Percentiles rank a stretch among this genome's conserved stretches.
phyloP scores from a whole-genome alignment of 1,140 invertebrate species.

The Macrobrachium nipponense region DNA sequence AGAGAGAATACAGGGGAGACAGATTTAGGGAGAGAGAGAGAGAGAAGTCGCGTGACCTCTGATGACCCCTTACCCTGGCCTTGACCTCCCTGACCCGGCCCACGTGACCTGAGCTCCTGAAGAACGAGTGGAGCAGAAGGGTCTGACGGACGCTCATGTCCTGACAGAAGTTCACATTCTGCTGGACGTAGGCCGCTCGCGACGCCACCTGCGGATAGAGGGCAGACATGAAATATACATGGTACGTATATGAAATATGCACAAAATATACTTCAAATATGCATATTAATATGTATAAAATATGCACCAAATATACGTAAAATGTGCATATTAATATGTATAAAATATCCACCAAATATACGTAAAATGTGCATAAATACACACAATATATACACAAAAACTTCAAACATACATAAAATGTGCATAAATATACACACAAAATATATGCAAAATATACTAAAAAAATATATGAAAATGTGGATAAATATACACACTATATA shows the following conservation, averaged over 20 bases:
- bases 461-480: not conserved
- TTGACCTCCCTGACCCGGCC: constrained; percentile 67
- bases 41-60: not conserved
- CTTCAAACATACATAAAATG: not conserved
- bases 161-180: constrained; percentile 74
- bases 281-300: not conserved
- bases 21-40: too few relatives aligned
- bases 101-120: constrained; percentile 72
- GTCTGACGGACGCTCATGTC: constrained; percentile 86
- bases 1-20: too few relatives aligned
- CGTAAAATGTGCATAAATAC: not conserved
- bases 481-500: not conserved
- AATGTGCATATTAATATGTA: not conserved
- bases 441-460: not conserved
- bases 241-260: not conserved
- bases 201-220: constrained; percentile 72
- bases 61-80: constrained; percentile 65
- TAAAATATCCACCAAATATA: not conserved
- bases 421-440: not conserved
- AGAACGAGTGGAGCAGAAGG: constrained; percentile 81
- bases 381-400: not conserved
- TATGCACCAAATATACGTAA: not conserved
- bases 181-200: constrained; percentile 77
- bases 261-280: not conserved
- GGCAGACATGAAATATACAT: not conserved